These are phyloP conservation scores for Morpho helenor DNA, from an alignment of 2,888 invertebrate genomes.

Conservation along the genomic window DNA sequence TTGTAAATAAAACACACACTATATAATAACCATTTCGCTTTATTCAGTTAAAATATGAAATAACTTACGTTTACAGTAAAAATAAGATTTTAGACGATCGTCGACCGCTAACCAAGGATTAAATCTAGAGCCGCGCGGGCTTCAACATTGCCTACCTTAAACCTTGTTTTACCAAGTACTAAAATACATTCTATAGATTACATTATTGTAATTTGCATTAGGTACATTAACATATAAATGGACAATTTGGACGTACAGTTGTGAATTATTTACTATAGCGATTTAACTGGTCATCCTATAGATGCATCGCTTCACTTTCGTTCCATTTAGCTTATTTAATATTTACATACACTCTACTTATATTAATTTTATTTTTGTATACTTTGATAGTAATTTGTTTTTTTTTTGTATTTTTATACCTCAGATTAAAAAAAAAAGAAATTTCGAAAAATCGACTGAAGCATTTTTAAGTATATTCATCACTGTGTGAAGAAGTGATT, in stretches of 20 bases:
- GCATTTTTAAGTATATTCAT: no score
- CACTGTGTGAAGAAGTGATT: no score
- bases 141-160: slow-evolving; percentile 51
- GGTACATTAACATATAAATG: slow-evolving; percentile 77
- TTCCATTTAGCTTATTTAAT: slow-evolving; percentile 55
- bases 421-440: no score
- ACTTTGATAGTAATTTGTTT: slow-evolving; percentile 28
- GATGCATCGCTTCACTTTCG: slow-evolving; percentile 60
- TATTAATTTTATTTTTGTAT: slow-evolving; percentile 41
- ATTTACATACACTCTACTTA: slow-evolving; percentile 48
- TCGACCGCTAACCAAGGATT: slow-evolving; percentile 53
- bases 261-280: slow-evolving; percentile 50
- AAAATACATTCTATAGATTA: slow-evolving; percentile 72
- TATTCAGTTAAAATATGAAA: slow-evolving; percentile 80
- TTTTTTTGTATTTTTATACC: no score
- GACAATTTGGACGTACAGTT: slow-evolving; percentile 80
- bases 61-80: slow-evolving; percentile 78
- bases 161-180: slow-evolving; percentile 61
- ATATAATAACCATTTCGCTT: slow-evolving; percentile 76
- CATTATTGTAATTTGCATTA: slow-evolving; percentile 77
- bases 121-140: slow-evolving; percentile 55
- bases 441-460: no score
- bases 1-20: slow-evolving; percentile 41
- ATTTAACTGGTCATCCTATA: slow-evolving; percentile 42
- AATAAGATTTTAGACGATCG: slow-evolving; percentile 73